Evolutionary conservation across 2,888 invertebrate genomes (phyloP), one percentile per base, ranked within the genome.

Genomic region (Eledona agricola): DNA sequence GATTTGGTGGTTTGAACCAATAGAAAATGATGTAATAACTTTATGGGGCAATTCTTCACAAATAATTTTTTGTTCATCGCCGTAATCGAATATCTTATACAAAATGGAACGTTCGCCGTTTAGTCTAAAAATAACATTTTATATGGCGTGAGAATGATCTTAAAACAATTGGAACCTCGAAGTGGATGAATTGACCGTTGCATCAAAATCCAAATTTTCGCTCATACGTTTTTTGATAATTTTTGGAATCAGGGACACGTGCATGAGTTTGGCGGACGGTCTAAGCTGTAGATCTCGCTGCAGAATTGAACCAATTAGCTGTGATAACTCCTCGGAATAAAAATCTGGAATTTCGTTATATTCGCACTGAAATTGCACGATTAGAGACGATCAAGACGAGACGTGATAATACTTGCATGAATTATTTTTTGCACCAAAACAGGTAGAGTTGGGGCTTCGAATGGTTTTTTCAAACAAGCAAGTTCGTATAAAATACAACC

Each of bases 401-500:
- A 31, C 10, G 4, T 29, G 34, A 7, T 7, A 47, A 29, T 34
- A 55, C 49, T 58, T 57, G 84, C 85, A 72, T 82, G 80, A 80
- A 87, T 85, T 22, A 89, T 89, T 75, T 87, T 88, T 55, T 86
- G 84, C 17, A 89, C 87, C 12, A 89, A 73, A 15, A 86, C 85
- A 1, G 88, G 87, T 9, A 89, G 76, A 74, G 86, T 89, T 19
- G 84, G 81, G 0, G 87, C 88, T 57, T 88, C 86, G 73, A 89
- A 89, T 1, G 88, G 84, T 72, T 85, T 87, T 65, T 84, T 83
- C 11, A 88, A 75, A 64, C 86, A 84, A 11, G 85, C 83, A 80
- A 89, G 84, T 74, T 89, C 89, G 65, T 89, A 88, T 25, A 90
- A 74, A 62, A 89, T 86, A 71, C 89, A 90, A 6, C 88, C 88